These are phyloP conservation scores for Tridacna gigas DNA, from an alignment of 2,888 invertebrate genomes.

Conservation along the genomic window DNA sequence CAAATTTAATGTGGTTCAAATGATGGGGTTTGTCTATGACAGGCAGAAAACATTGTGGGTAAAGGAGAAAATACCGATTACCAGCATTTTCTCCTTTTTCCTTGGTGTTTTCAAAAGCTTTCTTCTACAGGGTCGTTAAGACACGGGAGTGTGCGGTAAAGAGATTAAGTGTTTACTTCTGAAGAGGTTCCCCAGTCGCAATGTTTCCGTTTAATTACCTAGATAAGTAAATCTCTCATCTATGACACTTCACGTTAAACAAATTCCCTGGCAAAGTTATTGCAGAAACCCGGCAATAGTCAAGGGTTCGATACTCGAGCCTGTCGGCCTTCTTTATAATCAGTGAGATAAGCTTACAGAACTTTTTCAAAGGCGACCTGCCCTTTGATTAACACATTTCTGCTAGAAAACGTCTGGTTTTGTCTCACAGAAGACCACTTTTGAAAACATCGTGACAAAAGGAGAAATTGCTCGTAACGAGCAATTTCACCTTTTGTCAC, in stretches of 20 bases:
- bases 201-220: constrained; percentile 57
- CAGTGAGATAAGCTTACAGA: constrained; percentile 15
- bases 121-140: not conserved
- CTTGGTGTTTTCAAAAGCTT: not conserved
- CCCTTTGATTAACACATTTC: constrained; percentile 1
- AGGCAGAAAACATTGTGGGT: not conserved
- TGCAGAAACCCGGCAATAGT: constrained; percentile 34
- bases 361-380: not conserved
- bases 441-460: no score
- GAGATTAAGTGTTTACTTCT: not conserved
- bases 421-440: no score
- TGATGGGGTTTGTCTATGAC: not conserved
- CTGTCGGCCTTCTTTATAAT: constrained; percentile 17
- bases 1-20: not conserved
- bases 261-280: constrained; percentile 56
- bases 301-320: constrained; percentile 21
- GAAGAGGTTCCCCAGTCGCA: not conserved
- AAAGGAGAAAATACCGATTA: not conserved
- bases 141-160: not conserved
- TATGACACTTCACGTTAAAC: constrained; percentile 43
- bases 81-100: not conserved
- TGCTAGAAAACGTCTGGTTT: no score
- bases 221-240: constrained; percentile 54
- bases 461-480: no score
- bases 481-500: no score